phyloP scores from a whole-genome alignment of 2,797 vertebrate genomes.

The Sphenodon punctatus region DNA sequence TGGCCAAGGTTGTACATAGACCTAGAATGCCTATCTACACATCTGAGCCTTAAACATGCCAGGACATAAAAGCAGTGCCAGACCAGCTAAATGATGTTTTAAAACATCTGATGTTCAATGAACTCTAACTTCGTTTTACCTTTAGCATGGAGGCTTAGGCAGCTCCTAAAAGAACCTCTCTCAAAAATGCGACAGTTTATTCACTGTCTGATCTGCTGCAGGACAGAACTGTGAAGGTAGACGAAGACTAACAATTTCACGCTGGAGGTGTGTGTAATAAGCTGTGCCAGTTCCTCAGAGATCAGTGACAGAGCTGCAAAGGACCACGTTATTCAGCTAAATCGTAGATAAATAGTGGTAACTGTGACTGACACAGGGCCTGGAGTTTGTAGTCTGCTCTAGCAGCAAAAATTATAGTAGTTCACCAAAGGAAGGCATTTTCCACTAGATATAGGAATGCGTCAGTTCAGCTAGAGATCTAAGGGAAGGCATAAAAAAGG shows the following conservation, averaged over 20 bases:
- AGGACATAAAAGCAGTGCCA: too few relatives aligned
- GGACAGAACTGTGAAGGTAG: background rate
- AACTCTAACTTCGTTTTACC: background rate
- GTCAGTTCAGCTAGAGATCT: background rate
- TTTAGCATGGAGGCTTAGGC: background rate
- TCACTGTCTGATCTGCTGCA: background rate
- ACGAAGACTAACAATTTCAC: background rate
- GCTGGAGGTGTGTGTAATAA: accelerated
- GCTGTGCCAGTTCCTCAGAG: background rate
- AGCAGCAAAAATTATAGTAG: background rate
- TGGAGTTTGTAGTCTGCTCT: background rate
- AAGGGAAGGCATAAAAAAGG: background rate
- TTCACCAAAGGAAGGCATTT: background rate
- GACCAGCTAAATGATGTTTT: background rate
- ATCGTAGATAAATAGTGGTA: background rate
- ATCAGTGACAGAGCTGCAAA: background rate
- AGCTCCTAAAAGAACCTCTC: background rate
- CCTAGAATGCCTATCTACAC: background rate
- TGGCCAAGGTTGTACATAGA: background rate
- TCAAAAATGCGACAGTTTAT: background rate
- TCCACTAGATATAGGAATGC: accelerated
- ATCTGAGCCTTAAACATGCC: background rate
- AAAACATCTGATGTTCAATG: background rate
- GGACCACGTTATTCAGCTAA: background rate
- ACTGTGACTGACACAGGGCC: background rate